Conservation (phyloP, 2,888 invertebrate species). For the Andrena trimmerana region DNA sequence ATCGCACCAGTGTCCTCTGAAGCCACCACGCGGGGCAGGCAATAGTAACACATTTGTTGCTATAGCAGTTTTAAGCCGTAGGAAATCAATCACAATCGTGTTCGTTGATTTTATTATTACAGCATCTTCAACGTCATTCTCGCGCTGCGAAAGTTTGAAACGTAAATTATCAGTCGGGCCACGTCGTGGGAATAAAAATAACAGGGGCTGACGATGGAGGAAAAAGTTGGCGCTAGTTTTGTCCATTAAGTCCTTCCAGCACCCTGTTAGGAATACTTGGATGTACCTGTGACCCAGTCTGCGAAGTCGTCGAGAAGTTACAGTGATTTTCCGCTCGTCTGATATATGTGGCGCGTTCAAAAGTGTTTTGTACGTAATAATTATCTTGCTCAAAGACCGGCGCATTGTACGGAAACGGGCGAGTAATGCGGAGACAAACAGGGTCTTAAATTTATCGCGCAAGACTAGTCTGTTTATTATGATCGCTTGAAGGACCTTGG, state of each 20-base stretch:
- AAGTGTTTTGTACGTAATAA: constrained; percentile 56
- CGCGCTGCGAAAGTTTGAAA: constrained; percentile 29
- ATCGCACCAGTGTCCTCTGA: no score
- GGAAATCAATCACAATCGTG: neutral
- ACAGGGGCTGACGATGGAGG: constrained; percentile 37
- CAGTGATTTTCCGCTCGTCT: constrained; percentile 23
- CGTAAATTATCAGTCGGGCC: constrained; percentile 63
- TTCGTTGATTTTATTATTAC: constrained; percentile 46
- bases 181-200: constrained; percentile 57
- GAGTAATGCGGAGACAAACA: constrained; percentile 30
- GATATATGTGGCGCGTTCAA: constrained; percentile 48
- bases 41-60: no score
- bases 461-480: constrained; percentile 34
- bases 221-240: constrained; percentile 68
- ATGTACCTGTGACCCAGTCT: constrained; percentile 61
- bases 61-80: no score
- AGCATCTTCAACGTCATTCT: neutral
- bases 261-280: constrained; percentile 60
- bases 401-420: constrained; percentile 19
- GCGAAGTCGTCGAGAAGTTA: constrained; percentile 59
- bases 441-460: constrained; percentile 52
- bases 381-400: constrained; percentile 51
- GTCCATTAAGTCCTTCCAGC: constrained; percentile 68
- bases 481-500: constrained; percentile 14
- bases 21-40: no score